Evolutionary conservation across 2,797 vertebrate species (phyloP).

Genomic region (Tokudaia tokunoshimensis): DNA sequence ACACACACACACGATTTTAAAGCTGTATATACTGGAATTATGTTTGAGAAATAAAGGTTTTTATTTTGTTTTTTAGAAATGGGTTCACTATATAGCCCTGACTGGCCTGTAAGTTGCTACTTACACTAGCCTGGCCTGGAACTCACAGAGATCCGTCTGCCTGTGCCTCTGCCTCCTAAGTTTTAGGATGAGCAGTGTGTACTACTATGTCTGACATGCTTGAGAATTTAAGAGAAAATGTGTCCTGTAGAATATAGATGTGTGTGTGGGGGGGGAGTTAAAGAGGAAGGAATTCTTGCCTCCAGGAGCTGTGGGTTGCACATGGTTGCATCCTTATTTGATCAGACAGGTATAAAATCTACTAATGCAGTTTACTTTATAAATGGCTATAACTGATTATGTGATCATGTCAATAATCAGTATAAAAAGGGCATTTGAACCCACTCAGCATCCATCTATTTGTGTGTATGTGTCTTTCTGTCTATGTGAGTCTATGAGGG

Average conservation of each 20-base stretch:
- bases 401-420: neutral
- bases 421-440: neutral
- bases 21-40: neutral
- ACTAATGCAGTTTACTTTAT: neutral
- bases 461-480: neutral
- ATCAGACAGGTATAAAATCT: neutral
- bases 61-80: neutral
- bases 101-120: neutral
- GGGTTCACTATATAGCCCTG: neutral
- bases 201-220: neutral
- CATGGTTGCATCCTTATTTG: neutral
- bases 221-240: neutral
- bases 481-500: neutral
- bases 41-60: neutral
- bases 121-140: neutral
- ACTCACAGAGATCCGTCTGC: neutral
- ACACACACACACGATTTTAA: neutral
- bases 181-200: neutral
- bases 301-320: neutral
- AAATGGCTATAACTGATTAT: neutral
- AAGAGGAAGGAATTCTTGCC: neutral
- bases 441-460: neutral
- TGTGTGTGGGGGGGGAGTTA: neutral
- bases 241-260: neutral
- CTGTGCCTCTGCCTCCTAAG: neutral